Conservation (phyloP, 2,113 vertebrate genomes). For the Riparia riparia region DNA sequence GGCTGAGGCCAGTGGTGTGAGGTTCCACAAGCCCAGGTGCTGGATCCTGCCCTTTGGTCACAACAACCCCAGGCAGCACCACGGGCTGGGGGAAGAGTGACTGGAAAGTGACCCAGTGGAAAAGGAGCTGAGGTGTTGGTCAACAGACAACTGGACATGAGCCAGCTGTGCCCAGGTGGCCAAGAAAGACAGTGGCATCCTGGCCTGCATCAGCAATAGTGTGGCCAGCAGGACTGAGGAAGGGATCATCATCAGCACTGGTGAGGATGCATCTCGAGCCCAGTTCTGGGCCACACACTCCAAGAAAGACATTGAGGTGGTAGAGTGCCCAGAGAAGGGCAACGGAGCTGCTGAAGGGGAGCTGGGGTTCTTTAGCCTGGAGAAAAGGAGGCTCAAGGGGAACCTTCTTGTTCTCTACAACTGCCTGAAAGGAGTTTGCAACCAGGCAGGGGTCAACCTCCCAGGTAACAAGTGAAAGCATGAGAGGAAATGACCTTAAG, state of each 20-base stretch:
- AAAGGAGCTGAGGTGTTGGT: background rate
- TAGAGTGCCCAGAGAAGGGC: background rate
- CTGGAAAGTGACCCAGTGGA: rapidly evolving
- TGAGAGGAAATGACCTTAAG: background rate
- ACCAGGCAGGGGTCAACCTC: background rate
- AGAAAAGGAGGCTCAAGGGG: background rate
- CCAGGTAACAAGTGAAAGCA: background rate
- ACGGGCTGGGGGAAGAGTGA: background rate
- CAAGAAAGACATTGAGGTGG: background rate
- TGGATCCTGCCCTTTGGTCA: rapidly evolving
- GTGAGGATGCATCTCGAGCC: background rate
- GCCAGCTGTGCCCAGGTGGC: background rate
- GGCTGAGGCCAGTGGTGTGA: background rate
- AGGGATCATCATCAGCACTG: background rate
- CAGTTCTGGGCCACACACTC: background rate
- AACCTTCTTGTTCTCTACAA: background rate
- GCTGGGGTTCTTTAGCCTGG: background rate
- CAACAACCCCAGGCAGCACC: background rate
- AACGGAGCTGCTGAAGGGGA: background rate
- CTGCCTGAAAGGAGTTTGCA: background rate
- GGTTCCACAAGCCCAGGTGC: background rate
- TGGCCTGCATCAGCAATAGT: background rate
- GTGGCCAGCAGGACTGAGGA: background rate
- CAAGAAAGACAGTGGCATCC: background rate
- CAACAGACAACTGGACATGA: rapidly evolving